Percentiles rank a stretch among this genome's conserved stretches.
Conservation (phyloP, 2,113 vertebrate genomes). For the Hepsetus odoe region DNA sequence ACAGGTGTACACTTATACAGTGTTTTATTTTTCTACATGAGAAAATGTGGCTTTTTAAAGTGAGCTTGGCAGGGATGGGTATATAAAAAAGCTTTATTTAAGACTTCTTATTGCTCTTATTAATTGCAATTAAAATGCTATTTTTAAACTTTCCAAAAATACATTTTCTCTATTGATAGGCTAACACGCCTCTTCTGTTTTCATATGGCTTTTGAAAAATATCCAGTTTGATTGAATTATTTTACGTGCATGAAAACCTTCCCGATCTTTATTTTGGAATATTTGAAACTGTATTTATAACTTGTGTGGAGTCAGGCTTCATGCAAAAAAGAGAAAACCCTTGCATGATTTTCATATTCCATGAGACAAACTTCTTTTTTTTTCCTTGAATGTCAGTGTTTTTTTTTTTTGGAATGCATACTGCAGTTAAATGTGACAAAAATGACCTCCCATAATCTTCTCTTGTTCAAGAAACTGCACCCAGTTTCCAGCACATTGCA, state of each 20-base stretch:
- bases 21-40: slow-evolving; percentile 34
- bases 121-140: slow-evolving; percentile 18
- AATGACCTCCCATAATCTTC: neutral
- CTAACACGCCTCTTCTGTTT: neutral
- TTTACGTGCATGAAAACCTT: slow-evolving; percentile 18
- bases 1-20: slow-evolving; percentile 50
- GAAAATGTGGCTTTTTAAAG: slow-evolving; percentile 34
- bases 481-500: neutral
- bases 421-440: too few relatives aligned
- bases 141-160: slow-evolving; percentile 18
- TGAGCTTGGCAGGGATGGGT: slow-evolving; percentile 24
- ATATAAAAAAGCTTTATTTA: slow-evolving; percentile 27
- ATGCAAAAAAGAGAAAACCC: slow-evolving; percentile 13
- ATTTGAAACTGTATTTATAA: slow-evolving; percentile 18
- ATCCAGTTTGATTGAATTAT: neutral
- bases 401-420: too few relatives aligned
- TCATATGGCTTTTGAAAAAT: neutral
- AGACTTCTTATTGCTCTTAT: neutral
- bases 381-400: too few relatives aligned
- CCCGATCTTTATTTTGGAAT: slow-evolving; percentile 26
- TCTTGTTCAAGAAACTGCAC: neutral
- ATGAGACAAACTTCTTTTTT: too few relatives aligned
- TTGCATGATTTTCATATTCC: slow-evolving; percentile 11
- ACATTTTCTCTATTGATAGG: slow-evolving; percentile 5
- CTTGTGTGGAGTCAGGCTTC: neutral